phyloP scores from a whole-genome alignment of 2,797 vertebrate species.

The Brachyalestes nurse region DNA sequence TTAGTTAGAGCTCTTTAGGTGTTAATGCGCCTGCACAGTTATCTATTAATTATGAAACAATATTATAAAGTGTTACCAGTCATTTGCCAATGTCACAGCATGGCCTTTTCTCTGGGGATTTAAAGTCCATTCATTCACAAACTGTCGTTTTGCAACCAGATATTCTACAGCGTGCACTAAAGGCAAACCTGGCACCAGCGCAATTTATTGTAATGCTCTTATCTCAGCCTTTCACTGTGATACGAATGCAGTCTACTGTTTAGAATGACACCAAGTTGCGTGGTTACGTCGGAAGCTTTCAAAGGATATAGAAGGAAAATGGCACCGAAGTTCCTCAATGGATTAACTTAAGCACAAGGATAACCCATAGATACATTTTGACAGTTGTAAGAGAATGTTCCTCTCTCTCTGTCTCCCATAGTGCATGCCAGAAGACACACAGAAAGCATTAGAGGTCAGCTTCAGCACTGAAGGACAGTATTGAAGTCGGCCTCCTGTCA shows the following conservation, averaged over 20 bases:
- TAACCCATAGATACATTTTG: slow-evolving; percentile 21
- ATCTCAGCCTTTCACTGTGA: slow-evolving; percentile 25
- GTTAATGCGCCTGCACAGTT: too few relatives aligned
- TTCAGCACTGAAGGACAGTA: slow-evolving; percentile 58
- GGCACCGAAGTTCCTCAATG: neutral
- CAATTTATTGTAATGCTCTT: slow-evolving; percentile 25
- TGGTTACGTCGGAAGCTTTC: neutral
- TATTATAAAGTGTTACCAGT: neutral
- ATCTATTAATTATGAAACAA: too few relatives aligned
- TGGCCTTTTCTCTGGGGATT: slow-evolving; percentile 8
- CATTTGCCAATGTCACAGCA: neutral
- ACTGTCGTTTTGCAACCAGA: slow-evolving; percentile 13
- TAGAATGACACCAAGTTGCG: slow-evolving; percentile 8
- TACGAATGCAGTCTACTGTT: neutral
- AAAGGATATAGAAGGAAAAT: neutral
- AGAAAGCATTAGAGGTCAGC: slow-evolving; percentile 68
- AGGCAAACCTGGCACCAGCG: slow-evolving; percentile 16
- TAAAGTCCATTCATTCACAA: slow-evolving; percentile 2
- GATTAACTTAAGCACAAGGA: slow-evolving; percentile 6
- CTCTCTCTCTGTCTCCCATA: slow-evolving; percentile 36
- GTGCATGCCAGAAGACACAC: slow-evolving; percentile 56
- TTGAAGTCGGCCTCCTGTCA: slow-evolving; percentile 78
- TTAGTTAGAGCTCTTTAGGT: too few relatives aligned
- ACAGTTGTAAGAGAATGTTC: slow-evolving; percentile 39
- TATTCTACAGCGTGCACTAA: neutral